Evolutionary conservation across 2,113 vertebrate species (phyloP), one percentile per base, ranked within the genome.

Genomic region (Atractosteus spatula): DNA sequence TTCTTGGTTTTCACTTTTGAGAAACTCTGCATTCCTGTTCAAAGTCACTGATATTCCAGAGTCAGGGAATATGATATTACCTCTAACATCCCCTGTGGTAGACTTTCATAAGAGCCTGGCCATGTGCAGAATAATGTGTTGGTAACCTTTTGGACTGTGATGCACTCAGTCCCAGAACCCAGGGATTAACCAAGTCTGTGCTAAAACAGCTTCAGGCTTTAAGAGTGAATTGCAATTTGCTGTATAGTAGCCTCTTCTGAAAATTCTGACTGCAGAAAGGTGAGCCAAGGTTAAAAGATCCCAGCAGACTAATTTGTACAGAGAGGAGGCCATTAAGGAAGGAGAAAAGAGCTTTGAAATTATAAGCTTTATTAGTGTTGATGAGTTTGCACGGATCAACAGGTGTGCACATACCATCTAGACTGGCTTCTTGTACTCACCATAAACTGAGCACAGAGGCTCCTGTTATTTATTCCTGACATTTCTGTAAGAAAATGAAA

Each of bases 291-390:
- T 62, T 54, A 57, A 57, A 17, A 16, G 12, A 41, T 14, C 54
- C 42, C 10, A 56, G 45, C 8, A 29, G 66, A 13, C 54, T n/a
- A 59, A 59, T 14, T 59, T 59, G 13, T 7, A 3, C 13, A n/a
- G 56, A n/a, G 12, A 7, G 47, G 5, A 51, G 47, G 5, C 47
- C 47, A 12, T 51, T 51, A 51, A 7, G 66, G n/a, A 54, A 47
- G 66, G 14, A 44, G 45, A 68, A 47, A 51, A 41, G 29, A 54
- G 14, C 64, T n/a, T 13, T 13, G 8, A 55, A 12, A 45, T 55
- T 45, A 68, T 68, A 47, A 54, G 66, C 51, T 29, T 55, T 54
- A 41, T 68, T 68, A 68, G n/a, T 55, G 47, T 5, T 55, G 54
- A 68, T 45, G 66, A 68, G 66, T n/a, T 6, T 14, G 16, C 68